Base-by-base conservation (phyloP, 1,140 invertebrate genomes). In the Drosophila sturtevanti region DNA sequence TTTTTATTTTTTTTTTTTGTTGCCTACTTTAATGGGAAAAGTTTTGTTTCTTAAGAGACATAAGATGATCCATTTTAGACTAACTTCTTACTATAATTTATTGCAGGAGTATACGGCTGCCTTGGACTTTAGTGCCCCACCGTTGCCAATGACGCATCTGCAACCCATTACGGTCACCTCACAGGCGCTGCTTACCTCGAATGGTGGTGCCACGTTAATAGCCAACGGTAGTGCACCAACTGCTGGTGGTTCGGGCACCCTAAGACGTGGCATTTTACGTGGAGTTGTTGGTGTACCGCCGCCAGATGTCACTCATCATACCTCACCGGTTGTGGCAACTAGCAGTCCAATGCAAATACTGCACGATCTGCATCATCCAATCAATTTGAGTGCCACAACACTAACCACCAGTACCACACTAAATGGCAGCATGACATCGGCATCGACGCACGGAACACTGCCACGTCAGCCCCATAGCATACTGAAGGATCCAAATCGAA, bases 391-490 rank as follows among this genome's bases (percentile, higher is more conserved):
- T 51, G 81, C 85, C 22, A 82, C 80, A 18, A 91, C 90, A 41
- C 81, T 86, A 41, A 89, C 90, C 56, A 91, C 90, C 24, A 86
- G 80, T 66, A 89, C 78, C 58, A 89, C 78, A 31, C 87, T 89
- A 34, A 92, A 92, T 61, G 86, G 90, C 52, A 91, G 91, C 77
- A 89, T 89, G 68, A 85, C 89, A 65, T 87, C 90, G 41, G 78
- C 81, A 16, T 56, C 76, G 16, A 35, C 67, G 18, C 72, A 72
- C 2, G 64, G 82, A 11, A 87, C 89, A 60, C 68, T 90, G 63
- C 81, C 89, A 4, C 94, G 94, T 68, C 93, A 94, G 65, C 94
- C 94, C 0, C 94, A 94, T 63, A 93, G 93, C n/a, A 94, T 94
- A 35, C 91, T 94, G 3, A 94, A 94, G 79, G 93, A 94, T 82